These are phyloP conservation scores for Phalloptychus januarius DNA, from an alignment of 2,797 vertebrate species.

Conservation along the genomic window DNA sequence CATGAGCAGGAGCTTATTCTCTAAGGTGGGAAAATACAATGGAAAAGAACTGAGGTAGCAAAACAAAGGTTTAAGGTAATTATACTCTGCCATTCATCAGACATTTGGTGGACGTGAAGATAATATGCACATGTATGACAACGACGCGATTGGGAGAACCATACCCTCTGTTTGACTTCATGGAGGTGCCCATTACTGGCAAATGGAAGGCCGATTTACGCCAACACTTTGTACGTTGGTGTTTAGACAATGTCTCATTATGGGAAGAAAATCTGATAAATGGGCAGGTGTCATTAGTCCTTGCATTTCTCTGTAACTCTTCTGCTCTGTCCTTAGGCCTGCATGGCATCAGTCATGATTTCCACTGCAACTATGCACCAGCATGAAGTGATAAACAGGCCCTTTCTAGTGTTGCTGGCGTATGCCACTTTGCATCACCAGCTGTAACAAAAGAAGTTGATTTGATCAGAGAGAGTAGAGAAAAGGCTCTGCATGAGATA, in stretches of 20 bases:
- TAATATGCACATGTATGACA: slow-evolving; percentile 67
- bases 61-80: slow-evolving; percentile 74
- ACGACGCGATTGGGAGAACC: slow-evolving; percentile 65
- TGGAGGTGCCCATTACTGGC: slow-evolving; percentile 74
- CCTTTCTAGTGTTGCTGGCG: slow-evolving; percentile 49
- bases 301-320: slow-evolving; percentile 11
- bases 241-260: slow-evolving; percentile 71
- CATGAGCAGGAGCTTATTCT: slow-evolving; percentile 50
- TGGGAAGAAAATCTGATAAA: slow-evolving; percentile 45
- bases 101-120: slow-evolving; percentile 60
- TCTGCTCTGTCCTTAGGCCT: slow-evolving; percentile 30
- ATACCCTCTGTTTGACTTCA: slow-evolving; percentile 68
- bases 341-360: slow-evolving; percentile 53
- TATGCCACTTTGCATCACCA: slow-evolving; percentile 16
- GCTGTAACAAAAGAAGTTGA: slow-evolving; percentile 27
- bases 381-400: slow-evolving; percentile 22
- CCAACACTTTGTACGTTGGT: slow-evolving; percentile 55
- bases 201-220: slow-evolving; percentile 60
- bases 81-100: slow-evolving; percentile 66
- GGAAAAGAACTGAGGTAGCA: slow-evolving; percentile 65
- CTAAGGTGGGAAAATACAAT: slow-evolving; percentile 46
- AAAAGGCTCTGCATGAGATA: no score
- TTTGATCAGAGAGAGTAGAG: slow-evolving; percentile 7
- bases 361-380: slow-evolving; percentile 67
- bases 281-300: slow-evolving; percentile 20